Conservation (phyloP, 1,140 invertebrate species). For the Lepidurus apus region DNA sequence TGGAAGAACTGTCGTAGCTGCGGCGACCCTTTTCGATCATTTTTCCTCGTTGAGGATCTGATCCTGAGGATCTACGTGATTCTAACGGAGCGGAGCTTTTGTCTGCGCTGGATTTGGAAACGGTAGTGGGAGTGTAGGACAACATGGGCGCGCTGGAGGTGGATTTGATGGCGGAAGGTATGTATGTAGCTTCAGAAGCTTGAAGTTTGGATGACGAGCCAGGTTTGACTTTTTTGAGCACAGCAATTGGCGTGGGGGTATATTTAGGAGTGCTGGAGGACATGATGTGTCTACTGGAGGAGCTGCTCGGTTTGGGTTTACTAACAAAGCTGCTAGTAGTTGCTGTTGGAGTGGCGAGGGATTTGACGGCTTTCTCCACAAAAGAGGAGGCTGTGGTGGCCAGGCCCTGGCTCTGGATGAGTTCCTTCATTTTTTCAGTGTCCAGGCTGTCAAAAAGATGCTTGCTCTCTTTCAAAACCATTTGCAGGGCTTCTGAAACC, state of each 20-base stretch:
- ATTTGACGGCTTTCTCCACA: slow-evolving; percentile 44
- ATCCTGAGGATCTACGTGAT: neutral
- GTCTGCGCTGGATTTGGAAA: slow-evolving; percentile 25
- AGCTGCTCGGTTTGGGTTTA: slow-evolving; percentile 30
- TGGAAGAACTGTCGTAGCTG: neutral
- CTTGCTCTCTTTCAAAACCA: slow-evolving; percentile 47
- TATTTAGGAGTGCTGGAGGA: slow-evolving; percentile 47
- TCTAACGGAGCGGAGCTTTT: neutral
- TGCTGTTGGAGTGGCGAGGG: slow-evolving; percentile 31
- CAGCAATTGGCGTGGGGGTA: slow-evolving; percentile 57
- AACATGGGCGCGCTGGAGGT: neutral
- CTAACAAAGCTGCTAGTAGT: slow-evolving; percentile 34
- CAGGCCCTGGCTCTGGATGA: slow-evolving; percentile 33
- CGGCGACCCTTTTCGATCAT: slow-evolving; percentile 5
- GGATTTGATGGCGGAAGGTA: slow-evolving; percentile 6
- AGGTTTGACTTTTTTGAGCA: slow-evolving; percentile 48
- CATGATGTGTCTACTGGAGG: slow-evolving; percentile 36
- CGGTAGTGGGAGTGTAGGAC: slow-evolving; percentile 34
- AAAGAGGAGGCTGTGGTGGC: slow-evolving; percentile 23
- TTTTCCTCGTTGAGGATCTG: neutral
- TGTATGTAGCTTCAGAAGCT: slow-evolving; percentile 8
- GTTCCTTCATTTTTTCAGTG: slow-evolving; percentile 41
- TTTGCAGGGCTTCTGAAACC: slow-evolving; percentile 50
- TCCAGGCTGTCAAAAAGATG: slow-evolving; percentile 41
- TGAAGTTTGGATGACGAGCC: neutral